A percentile compares a stretch with the other conserved stretches of the same genome.
Evolutionary conservation across 1,140 invertebrate genomes (phyloP).

Genomic region (Eciton burchellii): DNA sequence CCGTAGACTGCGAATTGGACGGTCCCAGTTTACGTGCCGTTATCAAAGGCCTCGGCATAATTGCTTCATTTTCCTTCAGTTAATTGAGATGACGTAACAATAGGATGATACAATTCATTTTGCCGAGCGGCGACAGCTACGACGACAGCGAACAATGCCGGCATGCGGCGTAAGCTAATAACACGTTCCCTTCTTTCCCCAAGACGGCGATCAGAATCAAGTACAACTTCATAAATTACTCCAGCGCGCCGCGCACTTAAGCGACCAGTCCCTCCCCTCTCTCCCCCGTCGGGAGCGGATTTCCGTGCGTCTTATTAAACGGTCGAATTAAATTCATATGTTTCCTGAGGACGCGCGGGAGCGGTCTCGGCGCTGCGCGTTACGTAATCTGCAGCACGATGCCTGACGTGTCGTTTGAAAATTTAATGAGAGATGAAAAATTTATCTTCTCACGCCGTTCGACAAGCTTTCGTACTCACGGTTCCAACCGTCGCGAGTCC

Average conservation of each 20-base stretch:
- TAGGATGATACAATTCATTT: slow-evolving; percentile 53
- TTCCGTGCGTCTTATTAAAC: slow-evolving; percentile 43
- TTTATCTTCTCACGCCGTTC: slow-evolving; percentile 48
- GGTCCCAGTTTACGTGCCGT: slow-evolving; percentile 42
- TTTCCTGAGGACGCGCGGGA: slow-evolving; percentile 19
- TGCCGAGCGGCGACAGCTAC: slow-evolving; percentile 17
- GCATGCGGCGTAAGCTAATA: slow-evolving; percentile 35
- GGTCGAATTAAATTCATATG: slow-evolving; percentile 42
- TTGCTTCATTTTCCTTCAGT: slow-evolving; percentile 66
- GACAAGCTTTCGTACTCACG: slow-evolving; percentile 43
- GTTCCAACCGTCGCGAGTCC: not conserved
- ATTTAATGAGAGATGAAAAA: slow-evolving; percentile 57
- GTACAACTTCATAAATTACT: slow-evolving; percentile 32
- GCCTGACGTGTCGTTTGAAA: slow-evolving; percentile 45
- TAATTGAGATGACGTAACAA: slow-evolving; percentile 64
- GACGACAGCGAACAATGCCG: slow-evolving; percentile 48
- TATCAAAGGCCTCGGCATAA: slow-evolving; percentile 61
- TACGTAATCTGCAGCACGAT: slow-evolving; percentile 45
- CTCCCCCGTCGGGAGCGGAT: slow-evolving; percentile 10
- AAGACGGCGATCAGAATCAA: slow-evolving; percentile 28
- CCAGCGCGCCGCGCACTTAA: slow-evolving; percentile 14
- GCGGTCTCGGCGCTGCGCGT: not conserved
- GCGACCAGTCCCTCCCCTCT: too few relatives aligned
- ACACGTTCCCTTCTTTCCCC: slow-evolving; percentile 19
- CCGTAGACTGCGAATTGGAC: slow-evolving; percentile 65